phyloP scores from a whole-genome alignment of 2,797 vertebrate genomes.

The Limnodromus scolopaceus region DNA sequence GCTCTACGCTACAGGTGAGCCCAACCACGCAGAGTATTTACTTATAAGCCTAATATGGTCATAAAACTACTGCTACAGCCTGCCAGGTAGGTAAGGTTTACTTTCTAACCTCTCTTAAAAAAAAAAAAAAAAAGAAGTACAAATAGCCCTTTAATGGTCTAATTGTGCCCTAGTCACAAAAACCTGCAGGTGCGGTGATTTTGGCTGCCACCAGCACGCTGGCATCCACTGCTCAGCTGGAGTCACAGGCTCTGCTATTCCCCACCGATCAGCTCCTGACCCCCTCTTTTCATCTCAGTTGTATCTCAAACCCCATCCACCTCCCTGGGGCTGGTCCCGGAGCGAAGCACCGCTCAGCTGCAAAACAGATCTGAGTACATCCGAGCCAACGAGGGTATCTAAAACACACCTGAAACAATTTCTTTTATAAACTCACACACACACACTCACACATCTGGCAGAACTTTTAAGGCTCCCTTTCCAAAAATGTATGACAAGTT shows the following conservation, averaged over 20 bases:
- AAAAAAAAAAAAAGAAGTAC: background rate
- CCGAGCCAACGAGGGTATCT: background rate
- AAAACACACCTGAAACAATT: background rate
- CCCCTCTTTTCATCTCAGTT: background rate
- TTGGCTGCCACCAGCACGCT: rapidly evolving
- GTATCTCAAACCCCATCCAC: background rate
- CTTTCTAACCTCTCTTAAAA: background rate
- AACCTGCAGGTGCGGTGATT: background rate
- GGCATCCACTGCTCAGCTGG: background rate
- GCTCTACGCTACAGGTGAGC: background rate
- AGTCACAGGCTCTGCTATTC: background rate
- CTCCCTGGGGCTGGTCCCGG: background rate
- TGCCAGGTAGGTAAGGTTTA: background rate
- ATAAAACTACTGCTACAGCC: background rate
- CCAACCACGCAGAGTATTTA: background rate
- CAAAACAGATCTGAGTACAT: background rate
- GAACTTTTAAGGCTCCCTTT: background rate
- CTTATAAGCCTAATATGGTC: background rate
- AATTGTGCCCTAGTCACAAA: background rate
- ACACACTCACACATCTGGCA: background rate
- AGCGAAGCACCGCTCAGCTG: background rate
- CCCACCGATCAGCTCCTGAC: background rate
- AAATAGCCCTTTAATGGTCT: background rate
- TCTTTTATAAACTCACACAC: background rate
- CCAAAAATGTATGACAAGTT: background rate